Conservation (phyloP, 2,113 vertebrate genomes). For the Boleophthalmus pectinirostris region DNA sequence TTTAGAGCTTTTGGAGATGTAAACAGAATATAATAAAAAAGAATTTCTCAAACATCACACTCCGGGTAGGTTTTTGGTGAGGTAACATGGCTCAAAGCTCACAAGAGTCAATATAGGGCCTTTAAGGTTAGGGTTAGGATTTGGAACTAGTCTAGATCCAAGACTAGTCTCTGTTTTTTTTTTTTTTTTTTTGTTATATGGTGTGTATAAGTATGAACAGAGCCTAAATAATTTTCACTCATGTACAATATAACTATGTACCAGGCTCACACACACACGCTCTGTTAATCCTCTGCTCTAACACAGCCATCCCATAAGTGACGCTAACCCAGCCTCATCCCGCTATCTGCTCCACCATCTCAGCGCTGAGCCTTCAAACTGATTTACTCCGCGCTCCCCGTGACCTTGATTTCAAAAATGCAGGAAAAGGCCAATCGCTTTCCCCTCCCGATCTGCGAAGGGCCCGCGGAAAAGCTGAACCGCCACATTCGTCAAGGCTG, state of each 20-base stretch:
- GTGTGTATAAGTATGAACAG: too few species aligned
- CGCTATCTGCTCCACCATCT: not conserved
- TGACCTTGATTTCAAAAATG: constrained; percentile 50
- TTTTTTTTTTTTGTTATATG: too few species aligned
- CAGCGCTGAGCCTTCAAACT: not conserved
- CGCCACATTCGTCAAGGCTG: constrained; percentile 25
- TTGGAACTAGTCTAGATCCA: too few species aligned
- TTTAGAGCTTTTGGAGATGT: too few species aligned
- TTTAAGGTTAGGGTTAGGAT: too few species aligned
- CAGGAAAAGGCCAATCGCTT: constrained; percentile 15
- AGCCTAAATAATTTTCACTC: not conserved
- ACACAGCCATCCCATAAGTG: not conserved
- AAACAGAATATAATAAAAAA: too few species aligned
- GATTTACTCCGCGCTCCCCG: constrained; percentile 46
- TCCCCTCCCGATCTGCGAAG: constrained; percentile 51
- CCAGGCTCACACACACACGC: not conserved
- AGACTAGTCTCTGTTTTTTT: too few species aligned
- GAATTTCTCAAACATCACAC: too few species aligned
- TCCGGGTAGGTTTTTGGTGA: too few species aligned
- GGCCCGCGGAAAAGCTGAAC: constrained; percentile 18
- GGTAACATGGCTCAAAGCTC: too few species aligned
- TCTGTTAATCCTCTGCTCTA: not conserved
- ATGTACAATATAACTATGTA: not conserved
- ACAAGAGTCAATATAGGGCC: too few species aligned
- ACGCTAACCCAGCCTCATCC: not conserved